Evolutionary conservation across 2,888 invertebrate species (phyloP).

Genomic region (Deilephila elpenor): DNA sequence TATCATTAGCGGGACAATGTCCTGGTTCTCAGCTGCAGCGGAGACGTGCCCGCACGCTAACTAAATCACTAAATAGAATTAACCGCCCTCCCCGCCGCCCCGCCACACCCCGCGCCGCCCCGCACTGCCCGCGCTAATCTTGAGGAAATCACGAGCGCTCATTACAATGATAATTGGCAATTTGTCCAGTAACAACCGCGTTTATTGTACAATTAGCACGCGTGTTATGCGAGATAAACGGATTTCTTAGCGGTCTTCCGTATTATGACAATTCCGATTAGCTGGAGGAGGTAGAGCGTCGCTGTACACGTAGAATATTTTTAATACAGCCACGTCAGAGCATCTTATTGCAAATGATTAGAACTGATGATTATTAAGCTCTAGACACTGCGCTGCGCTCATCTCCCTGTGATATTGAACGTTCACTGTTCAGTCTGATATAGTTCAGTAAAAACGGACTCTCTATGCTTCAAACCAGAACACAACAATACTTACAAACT

Average conservation of each 20-base stretch:
- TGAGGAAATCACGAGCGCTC: conserved; percentile 9
- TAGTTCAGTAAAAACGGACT: too few species aligned
- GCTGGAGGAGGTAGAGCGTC: not conserved
- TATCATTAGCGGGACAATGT: not conserved
- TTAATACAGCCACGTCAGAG: too few species aligned
- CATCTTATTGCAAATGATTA: too few species aligned
- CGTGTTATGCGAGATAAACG: not conserved
- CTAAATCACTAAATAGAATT: conserved; percentile 14
- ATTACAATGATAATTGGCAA: conserved; percentile 23
- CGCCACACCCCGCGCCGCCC: not conserved
- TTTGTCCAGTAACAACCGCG: conserved; percentile 22
- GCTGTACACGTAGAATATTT: not conserved
- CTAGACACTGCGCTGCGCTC: not conserved
- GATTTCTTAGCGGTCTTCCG: not conserved
- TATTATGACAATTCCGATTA: not conserved
- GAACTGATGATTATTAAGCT: not conserved
- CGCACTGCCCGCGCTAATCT: conserved; percentile 10
- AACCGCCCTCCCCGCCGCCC: not conserved
- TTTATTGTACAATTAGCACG: conserved; percentile 19
- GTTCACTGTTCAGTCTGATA: not conserved
- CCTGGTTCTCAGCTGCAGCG: not conserved
- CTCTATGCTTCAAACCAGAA: too few species aligned
- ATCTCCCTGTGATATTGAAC: not conserved
- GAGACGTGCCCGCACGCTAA: not conserved
- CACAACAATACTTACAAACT: too few species aligned